Conservation (phyloP, 2,888 invertebrate species). For the Meta bourneti region DNA sequence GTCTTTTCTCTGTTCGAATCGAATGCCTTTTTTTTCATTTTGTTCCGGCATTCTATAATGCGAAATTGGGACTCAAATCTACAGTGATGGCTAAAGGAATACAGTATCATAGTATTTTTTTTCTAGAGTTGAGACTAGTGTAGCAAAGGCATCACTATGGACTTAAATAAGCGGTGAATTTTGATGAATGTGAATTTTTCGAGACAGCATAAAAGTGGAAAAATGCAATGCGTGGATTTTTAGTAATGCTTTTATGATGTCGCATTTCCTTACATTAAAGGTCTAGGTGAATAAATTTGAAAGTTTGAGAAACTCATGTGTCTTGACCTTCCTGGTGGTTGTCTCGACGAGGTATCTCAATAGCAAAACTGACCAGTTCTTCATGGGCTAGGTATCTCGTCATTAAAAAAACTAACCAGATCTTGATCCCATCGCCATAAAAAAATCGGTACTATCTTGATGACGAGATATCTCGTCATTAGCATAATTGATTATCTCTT, state of each 20-base stretch:
- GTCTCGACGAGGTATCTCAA: no score
- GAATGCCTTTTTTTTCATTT: slow-evolving; percentile 1
- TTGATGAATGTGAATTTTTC: background rate
- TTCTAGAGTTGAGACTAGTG: background rate
- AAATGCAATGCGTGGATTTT: background rate
- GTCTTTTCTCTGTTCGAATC: background rate
- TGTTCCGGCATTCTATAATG: slow-evolving; percentile 2
- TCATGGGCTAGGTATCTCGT: no score
- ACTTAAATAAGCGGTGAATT: background rate
- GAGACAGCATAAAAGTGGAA: background rate
- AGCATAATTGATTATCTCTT: no score
- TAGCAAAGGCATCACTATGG: background rate
- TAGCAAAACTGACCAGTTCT: no score
- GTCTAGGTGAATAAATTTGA: no score
- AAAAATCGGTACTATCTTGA: no score
- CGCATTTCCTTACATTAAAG: no score
- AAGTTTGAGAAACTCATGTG: no score
- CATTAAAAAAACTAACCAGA: no score
- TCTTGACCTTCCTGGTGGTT: no score
- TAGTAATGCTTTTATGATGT: background rate
- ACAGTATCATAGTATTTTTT: background rate
- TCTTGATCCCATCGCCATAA: no score
- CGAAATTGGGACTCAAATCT: slow-evolving; percentile 8
- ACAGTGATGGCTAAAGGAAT: background rate
- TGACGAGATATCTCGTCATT: no score